Evolutionary conservation across 2,113 vertebrate genomes (phyloP).

Genomic region (Amia ocellicauda): DNA sequence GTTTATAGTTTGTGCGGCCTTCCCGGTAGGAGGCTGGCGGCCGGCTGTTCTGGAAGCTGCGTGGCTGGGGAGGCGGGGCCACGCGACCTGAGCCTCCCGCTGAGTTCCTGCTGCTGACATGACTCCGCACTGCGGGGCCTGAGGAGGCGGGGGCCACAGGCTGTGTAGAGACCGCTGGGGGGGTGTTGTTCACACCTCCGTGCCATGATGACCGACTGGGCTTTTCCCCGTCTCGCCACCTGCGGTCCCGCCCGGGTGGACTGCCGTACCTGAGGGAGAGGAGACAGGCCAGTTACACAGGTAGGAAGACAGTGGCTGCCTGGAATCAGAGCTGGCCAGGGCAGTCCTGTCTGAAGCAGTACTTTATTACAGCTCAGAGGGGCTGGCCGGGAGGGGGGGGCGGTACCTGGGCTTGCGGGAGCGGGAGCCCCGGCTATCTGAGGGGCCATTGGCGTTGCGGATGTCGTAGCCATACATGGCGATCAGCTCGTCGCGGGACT

Average conservation of each 20-base stretch:
- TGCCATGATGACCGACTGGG: slow-evolving; percentile 56
- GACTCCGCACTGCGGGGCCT: slow-evolving; percentile 21
- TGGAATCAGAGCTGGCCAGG: background rate
- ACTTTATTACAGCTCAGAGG: too few relatives aligned
- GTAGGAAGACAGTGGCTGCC: background rate
- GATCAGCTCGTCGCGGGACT: slow-evolving; percentile 90
- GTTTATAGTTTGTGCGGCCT: slow-evolving; percentile 37
- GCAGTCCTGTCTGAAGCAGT: too few relatives aligned
- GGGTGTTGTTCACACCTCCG: slow-evolving; percentile 26
- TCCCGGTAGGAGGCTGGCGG: slow-evolving; percentile 25
- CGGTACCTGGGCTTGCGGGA: slow-evolving; percentile 80
- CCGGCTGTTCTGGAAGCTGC: slow-evolving; percentile 46
- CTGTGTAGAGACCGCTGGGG: slow-evolving; percentile 31
- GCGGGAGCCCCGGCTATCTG: slow-evolving; percentile 72
- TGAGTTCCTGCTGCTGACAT: slow-evolving; percentile 2
- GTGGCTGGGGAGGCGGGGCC: slow-evolving; percentile 35
- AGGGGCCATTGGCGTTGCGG: slow-evolving; percentile 74
- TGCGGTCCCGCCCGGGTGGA: slow-evolving; percentile 56
- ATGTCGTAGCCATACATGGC: slow-evolving; percentile 96
- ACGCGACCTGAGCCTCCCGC: slow-evolving; percentile 12
- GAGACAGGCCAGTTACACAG: background rate
- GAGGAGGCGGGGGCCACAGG: slow-evolving; percentile 25
- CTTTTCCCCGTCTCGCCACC: slow-evolving; percentile 51
- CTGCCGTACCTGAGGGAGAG: slow-evolving; percentile 36
- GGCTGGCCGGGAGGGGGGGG: too few relatives aligned